phyloP scores from a whole-genome alignment of 1,140 invertebrate species.

The Tyrophagus putrescentiae region DNA sequence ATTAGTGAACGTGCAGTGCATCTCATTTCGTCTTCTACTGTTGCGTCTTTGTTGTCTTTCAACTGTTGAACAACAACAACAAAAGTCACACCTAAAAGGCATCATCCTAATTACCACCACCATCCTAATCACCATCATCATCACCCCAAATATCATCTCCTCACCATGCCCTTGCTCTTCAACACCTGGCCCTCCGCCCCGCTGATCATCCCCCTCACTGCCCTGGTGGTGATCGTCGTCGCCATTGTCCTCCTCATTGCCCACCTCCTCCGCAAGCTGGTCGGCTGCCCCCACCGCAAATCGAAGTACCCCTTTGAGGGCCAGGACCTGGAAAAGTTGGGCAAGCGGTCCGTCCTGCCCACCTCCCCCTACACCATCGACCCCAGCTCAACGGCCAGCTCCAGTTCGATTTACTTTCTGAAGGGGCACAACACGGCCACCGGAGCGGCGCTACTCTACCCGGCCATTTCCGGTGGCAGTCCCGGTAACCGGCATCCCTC shows the following conservation, averaged over 20 bases:
- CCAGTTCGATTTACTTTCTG: slow-evolving; percentile 7
- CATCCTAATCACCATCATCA: neutral
- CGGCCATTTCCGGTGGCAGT: neutral
- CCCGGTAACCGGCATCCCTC: too few species aligned
- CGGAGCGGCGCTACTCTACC: neutral
- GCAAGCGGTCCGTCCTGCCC: neutral
- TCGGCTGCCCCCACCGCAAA: slow-evolving; percentile 5
- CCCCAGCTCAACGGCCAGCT: neutral
- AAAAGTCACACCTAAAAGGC: too few species aligned
- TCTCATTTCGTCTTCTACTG: too few species aligned
- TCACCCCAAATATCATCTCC: too few species aligned
- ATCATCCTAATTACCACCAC: too few species aligned
- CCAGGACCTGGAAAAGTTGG: neutral
- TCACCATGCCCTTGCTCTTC: neutral
- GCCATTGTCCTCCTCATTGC: neutral
- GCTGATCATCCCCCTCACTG: neutral
- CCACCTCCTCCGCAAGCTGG: neutral
- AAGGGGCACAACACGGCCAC: neutral
- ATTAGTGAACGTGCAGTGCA: too few species aligned
- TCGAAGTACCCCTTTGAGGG: neutral
- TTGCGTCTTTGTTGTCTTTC: too few species aligned
- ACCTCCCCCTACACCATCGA: slow-evolving; percentile 3
- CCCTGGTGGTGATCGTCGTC: neutral
- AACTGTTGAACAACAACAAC: too few species aligned
- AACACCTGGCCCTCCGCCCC: neutral